A percentile compares a stretch with the other conserved stretches of the same genome.
Conservation (phyloP, 2,797 vertebrate species). For the Yasuhikotakia modesta region DNA sequence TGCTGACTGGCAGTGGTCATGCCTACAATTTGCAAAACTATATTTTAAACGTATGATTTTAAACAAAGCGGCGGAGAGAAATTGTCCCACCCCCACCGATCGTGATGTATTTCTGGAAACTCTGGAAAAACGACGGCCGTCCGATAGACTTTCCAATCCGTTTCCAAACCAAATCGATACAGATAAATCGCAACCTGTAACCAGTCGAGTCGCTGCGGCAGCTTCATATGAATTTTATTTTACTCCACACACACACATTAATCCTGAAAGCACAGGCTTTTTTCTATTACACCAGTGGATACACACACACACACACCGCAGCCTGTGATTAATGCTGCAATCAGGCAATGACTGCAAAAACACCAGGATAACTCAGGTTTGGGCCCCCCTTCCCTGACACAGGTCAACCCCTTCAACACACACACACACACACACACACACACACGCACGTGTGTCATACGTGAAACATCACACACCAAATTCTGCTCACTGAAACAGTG, state of each 20-base stretch:
- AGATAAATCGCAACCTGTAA: constrained; percentile 45
- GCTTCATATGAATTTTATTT: constrained; percentile 79
- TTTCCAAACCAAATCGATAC: neutral
- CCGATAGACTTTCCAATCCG: neutral
- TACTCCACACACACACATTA: constrained; percentile 79
- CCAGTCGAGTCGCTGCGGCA: constrained; percentile 64
- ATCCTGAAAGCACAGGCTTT: constrained; percentile 77
- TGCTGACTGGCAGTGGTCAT: neutral
- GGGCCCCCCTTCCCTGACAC: constrained; percentile 62
- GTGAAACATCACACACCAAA: constrained; percentile 47
- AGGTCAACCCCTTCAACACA: constrained; percentile 62
- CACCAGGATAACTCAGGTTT: constrained; percentile 72
- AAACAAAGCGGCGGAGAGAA: neutral
- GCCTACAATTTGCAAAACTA: neutral
- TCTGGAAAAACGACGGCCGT: neutral
- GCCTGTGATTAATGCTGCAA: constrained; percentile 78
- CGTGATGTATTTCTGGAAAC: neutral
- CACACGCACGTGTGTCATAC: constrained; percentile 36
- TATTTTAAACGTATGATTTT: neutral
- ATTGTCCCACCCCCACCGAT: constrained; percentile 50
- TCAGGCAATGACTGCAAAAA: constrained; percentile 75
- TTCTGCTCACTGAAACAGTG: constrained; percentile 40
- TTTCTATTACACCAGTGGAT: constrained; percentile 73
- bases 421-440: constrained; percentile 29
- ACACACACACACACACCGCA: constrained; percentile 66